Base-by-base conservation (phyloP, 2,888 invertebrate genomes). In the Pristionchus entomophagus region DNA sequence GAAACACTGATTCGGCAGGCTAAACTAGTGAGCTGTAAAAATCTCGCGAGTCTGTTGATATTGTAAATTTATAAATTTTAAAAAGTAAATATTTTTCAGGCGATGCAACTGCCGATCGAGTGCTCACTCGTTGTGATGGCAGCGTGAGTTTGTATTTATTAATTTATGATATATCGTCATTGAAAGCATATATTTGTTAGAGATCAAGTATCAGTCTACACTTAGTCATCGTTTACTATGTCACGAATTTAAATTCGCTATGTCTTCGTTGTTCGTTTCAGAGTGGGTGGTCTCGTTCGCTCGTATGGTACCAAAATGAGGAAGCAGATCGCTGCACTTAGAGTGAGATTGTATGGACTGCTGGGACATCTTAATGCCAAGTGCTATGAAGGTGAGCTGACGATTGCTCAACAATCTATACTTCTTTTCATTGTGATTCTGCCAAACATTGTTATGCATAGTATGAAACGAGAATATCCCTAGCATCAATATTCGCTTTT, bases 321-420 rank as follows among this genome's bases (percentile, higher is more conserved):
- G 17, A 87, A 88, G 32, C 87, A 90, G 32, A 89, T 92, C 78
- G 87, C 88, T 17, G 45, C 89, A 5, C 29, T 99, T 5, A 96
- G 99, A 73, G 95, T 98, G 90, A 96, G 99, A 62, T 95, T 99
- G 86, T 99, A 98, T 94, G 97, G 97, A 94, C 97, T 97, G 0
- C 94, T 97, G 0, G 84, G 88, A 0, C 80, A 87, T 35, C 86
- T 90, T 10, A 88, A 87, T 19, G 84, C 86, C 19, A 89, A 88
- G 84, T 86, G 84, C 56, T 89, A 89, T 65, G 91, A 91, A 26
- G 88, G 90, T 88, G 51, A 81, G 88, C 81, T 35, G 45, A 6
- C 49, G 14, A 6, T 45, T n/a, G n/a, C n/a, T n/a, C n/a, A n/a
- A n/a, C n/a, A n/a, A n/a, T n/a, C n/a, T n/a, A n/a, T n/a, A n/a